A percentile compares a stretch with the other conserved stretches of the same genome.
Evolutionary conservation across 2,888 invertebrate genomes (phyloP).

Genomic region (Xanthorhoe designata): DNA sequence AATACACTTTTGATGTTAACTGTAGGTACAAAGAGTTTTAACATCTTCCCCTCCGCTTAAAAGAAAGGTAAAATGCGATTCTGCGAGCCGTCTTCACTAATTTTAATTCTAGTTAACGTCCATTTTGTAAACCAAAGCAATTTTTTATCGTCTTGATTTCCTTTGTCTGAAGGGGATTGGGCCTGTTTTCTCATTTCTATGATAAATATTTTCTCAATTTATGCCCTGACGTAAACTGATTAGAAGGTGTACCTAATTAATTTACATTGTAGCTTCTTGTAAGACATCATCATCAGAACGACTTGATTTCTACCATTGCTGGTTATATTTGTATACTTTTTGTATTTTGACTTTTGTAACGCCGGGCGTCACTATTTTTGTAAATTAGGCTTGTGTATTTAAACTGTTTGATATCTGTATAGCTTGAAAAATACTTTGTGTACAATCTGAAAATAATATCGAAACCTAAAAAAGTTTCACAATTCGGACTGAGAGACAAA

Average conservation of each 20-base stretch:
- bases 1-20: neutral
- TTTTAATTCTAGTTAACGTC: slow-evolving; percentile 39
- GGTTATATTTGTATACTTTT: too few relatives aligned
- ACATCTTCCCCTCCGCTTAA: slow-evolving; percentile 6
- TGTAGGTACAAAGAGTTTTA: slow-evolving; percentile 16
- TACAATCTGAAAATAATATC: too few relatives aligned
- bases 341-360: too few relatives aligned
- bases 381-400: too few relatives aligned
- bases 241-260: slow-evolving; percentile 46
- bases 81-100: slow-evolving; percentile 34
- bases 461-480: too few relatives aligned
- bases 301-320: too few relatives aligned
- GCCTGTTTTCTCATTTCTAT: slow-evolving; percentile 57
- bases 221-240: slow-evolving; percentile 52
- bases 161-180: slow-evolving; percentile 50
- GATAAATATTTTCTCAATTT: slow-evolving; percentile 62
- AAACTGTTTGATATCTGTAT: too few relatives aligned
- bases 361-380: too few relatives aligned
- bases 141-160: slow-evolving; percentile 51
- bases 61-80: slow-evolving; percentile 14
- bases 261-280: slow-evolving; percentile 35
- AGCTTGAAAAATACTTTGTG: too few relatives aligned
- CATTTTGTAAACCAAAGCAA: slow-evolving; percentile 49
- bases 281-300: neutral
- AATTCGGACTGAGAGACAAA: too few relatives aligned